Evolutionary conservation across 2,113 vertebrate genomes (phyloP), one percentile per base, ranked within the genome.

Genomic region (Capreolus pygargus): DNA sequence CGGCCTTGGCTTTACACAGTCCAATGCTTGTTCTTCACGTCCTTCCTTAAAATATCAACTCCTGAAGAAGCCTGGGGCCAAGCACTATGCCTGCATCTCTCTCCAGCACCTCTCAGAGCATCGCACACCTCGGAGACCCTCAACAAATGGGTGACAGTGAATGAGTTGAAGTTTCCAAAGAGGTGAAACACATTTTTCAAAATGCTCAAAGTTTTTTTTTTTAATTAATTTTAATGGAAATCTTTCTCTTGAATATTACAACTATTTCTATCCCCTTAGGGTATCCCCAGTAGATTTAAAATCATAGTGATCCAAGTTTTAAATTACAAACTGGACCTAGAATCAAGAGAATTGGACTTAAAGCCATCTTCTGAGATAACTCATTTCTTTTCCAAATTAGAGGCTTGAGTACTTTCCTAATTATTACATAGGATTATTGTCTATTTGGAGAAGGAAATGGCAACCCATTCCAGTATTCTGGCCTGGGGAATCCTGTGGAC

Each of bases 371-470:
- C 47, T 60, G 76, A 95, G 93, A 87, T 52, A 83, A 86, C 8
- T 97, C 13, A 85, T 14, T 95, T 96, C 39, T 91, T 89, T 61
- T 94, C 28, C 4, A 30, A 79, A 57, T 88, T 81, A 86, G 43
- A 93, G 60, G n/a, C 33, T 64, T 9, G 57, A 74, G 43, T 58
- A 45, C 36, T 74, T 78, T 86, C 8, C 47, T 95, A 88, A 85
- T 81, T 94, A 45, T 89, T 92, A 58, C 25, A 47, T 21, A 92
- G 36, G 8, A 58, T 92, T 92, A 43, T 55, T 88, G 19, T 67
- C 67, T 47, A 17, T 64, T 23, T 76, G 19, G 67, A 74, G 67
- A 74, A 74, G 67, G 67, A 74, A 74, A 39, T 74, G 67, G n/a
- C 67, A 39, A 74, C 67, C 36, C 67, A 74, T 5, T 39, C 36